These are phyloP conservation scores for Campodea augens DNA, from an alignment of 1,140 invertebrate genomes.

Conservation along the genomic window DNA sequence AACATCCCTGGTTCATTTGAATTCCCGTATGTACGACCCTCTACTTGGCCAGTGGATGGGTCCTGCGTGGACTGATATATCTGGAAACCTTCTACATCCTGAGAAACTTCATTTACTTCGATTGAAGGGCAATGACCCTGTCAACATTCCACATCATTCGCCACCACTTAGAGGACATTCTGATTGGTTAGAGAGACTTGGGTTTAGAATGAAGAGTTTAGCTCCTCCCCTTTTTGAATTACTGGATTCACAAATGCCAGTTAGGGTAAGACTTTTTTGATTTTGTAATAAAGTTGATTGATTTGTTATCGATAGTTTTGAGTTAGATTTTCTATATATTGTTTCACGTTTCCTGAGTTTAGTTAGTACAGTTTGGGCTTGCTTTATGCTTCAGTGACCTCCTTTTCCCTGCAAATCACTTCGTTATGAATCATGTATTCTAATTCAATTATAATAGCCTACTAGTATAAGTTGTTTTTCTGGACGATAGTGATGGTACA, in stretches of 20 bases:
- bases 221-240: slow-evolving; percentile 69
- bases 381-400: too few species aligned
- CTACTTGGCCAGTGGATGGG: slow-evolving; percentile 87
- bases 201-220: slow-evolving; percentile 66
- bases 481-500: too few species aligned
- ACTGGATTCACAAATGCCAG: slow-evolving; percentile 8
- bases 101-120: slow-evolving; percentile 68
- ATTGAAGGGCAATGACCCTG: slow-evolving; percentile 83
- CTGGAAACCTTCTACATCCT: slow-evolving; percentile 53
- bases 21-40: slow-evolving; percentile 81
- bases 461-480: too few species aligned
- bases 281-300: too few species aligned
- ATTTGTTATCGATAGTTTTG: too few species aligned
- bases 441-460: too few species aligned
- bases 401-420: too few species aligned
- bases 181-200: slow-evolving; percentile 61
- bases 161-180: slow-evolving; percentile 52
- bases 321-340: slow-evolving; percentile 16
- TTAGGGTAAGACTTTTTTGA: too few species aligned
- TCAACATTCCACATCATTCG: slow-evolving; percentile 53
- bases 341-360: slow-evolving; percentile 12
- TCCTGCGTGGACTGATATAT: slow-evolving; percentile 68
- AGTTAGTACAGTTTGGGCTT: too few species aligned
- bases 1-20: slow-evolving; percentile 78
- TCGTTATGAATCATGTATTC: too few species aligned